Evolutionary conservation across 1,140 invertebrate genomes (phyloP).

Genomic region (Aphaenogaster rudis): DNA sequence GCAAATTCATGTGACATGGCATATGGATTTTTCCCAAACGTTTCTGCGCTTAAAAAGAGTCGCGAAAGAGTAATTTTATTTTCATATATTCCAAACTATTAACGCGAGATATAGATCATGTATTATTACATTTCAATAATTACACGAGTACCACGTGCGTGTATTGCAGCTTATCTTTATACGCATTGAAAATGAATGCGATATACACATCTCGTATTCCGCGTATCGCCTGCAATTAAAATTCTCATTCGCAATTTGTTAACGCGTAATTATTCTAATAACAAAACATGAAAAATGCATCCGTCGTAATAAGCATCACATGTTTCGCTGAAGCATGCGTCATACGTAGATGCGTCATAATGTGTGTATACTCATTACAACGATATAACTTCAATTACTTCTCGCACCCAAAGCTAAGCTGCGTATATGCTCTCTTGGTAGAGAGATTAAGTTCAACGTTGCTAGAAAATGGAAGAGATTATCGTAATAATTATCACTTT

Average conservation of each 20-base stretch:
- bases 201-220: constrained; percentile 1
- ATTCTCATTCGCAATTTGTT: constrained; percentile 47
- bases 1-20: neutral
- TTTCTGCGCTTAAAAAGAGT: constrained; percentile 3
- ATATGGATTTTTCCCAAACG: neutral
- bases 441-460: neutral
- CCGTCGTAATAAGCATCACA: constrained; percentile 1
- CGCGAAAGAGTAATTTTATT: constrained; percentile 15
- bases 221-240: constrained; percentile 40
- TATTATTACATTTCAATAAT: constrained; percentile 43
- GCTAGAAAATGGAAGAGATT: neutral
- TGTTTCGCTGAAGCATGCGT: neutral
- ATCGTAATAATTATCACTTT: neutral
- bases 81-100: neutral
- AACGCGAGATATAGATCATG: constrained; percentile 16
- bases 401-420: neutral
- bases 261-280: constrained; percentile 48
- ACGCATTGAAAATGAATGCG: constrained; percentile 20
- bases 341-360: neutral
- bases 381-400: neutral
- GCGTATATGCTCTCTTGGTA: neutral
- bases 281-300: constrained; percentile 48
- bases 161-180: constrained; percentile 18
- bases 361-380: neutral
- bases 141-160: neutral